phyloP scores from a whole-genome alignment of 1,140 invertebrate species.

The Tribolium madens region DNA sequence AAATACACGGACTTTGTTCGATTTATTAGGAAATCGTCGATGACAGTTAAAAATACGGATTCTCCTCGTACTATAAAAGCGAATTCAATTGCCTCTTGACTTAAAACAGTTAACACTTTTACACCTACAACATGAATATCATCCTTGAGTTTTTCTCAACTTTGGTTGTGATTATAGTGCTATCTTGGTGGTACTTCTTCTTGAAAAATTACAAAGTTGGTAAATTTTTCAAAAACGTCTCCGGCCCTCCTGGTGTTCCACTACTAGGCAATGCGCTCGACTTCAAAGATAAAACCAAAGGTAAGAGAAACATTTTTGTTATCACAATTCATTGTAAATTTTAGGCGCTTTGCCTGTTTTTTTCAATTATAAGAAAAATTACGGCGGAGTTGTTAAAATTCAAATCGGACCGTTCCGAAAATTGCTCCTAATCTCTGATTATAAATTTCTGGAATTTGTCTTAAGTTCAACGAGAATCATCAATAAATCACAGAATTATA shows the following conservation, averaged over 20 bases:
- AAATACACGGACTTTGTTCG: constrained; percentile 2
- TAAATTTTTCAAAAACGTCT: constrained; percentile 52
- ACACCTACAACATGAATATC: background rate
- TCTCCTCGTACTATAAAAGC: constrained; percentile 23
- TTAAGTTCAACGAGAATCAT: constrained; percentile 79
- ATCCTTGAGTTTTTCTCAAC: constrained; percentile 16
- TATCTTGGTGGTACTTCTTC: constrained; percentile 13
- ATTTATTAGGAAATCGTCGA: constrained; percentile 26
- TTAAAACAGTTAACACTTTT: background rate
- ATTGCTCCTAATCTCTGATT: constrained; percentile 48
- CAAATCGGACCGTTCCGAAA: constrained; percentile 20
- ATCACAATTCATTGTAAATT: constrained; percentile 13
- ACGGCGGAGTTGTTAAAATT: constrained; percentile 38
- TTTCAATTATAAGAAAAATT: constrained; percentile 47
- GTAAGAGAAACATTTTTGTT: constrained; percentile 15
- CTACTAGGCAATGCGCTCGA: constrained; percentile 59
- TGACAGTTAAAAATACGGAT: constrained; percentile 23
- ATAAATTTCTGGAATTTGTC: constrained; percentile 65
- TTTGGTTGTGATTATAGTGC: background rate
- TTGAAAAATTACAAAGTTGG: constrained; percentile 19
- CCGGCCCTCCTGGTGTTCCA: constrained; percentile 57
- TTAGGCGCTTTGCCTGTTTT: constrained; percentile 47
- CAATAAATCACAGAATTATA: constrained; percentile 80
- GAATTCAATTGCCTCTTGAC: background rate
- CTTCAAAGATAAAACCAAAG: constrained; percentile 40